These are phyloP conservation scores for Pseudocheirus occidentalis DNA, from an alignment of 2,797 vertebrate species.

Conservation along the genomic window DNA sequence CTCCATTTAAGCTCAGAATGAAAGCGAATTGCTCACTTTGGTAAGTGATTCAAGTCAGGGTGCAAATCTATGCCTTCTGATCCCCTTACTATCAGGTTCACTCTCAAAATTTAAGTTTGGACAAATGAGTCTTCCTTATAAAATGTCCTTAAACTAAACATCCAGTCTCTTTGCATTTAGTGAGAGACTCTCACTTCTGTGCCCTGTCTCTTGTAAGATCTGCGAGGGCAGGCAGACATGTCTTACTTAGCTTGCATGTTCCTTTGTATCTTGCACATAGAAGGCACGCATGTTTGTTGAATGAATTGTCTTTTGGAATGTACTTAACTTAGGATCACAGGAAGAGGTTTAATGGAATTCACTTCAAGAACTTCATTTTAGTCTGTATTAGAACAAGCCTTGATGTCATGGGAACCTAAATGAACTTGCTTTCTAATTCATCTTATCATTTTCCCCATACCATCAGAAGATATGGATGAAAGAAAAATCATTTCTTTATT, in stretches of 20 bases:
- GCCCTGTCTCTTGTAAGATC: background rate
- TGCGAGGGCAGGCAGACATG: background rate
- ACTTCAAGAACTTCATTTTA: constrained; percentile 11
- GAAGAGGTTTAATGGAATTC: background rate
- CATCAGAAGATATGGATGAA: constrained; percentile 26
- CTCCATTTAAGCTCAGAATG: background rate
- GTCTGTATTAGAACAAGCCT: constrained; percentile 2
- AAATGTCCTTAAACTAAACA: background rate
- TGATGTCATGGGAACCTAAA: constrained; percentile 20
- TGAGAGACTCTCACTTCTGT: constrained; percentile 12
- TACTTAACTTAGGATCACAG: background rate
- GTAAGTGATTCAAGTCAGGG: background rate
- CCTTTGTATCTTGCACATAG: background rate
- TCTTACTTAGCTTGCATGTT: background rate
- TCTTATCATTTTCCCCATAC: background rate
- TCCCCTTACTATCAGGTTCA: background rate
- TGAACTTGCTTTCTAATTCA: constrained; percentile 40
- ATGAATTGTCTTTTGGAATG: constrained; percentile 2
- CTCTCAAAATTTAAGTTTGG: background rate
- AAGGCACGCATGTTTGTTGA: background rate
- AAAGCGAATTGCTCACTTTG: background rate
- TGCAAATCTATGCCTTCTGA: background rate
- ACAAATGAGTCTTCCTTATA: background rate
- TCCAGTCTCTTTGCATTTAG: constrained; percentile 15
- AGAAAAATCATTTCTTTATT: constrained; percentile 14